phyloP scores from a whole-genome alignment of 2,797 vertebrate genomes.

The Nothura maculosa region DNA sequence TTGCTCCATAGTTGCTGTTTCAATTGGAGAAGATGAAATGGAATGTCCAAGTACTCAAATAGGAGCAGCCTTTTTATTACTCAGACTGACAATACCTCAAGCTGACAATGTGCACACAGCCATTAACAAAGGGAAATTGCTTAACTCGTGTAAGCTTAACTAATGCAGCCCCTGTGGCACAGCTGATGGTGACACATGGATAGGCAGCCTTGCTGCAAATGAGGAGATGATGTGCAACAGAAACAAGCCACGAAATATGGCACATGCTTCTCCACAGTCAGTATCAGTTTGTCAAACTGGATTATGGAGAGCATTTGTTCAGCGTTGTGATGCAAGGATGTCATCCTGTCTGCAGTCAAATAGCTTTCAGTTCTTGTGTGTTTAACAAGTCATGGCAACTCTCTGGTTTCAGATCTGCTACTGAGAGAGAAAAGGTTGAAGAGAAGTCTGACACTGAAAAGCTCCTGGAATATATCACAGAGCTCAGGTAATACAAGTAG shows the following conservation, averaged over 20 bases:
- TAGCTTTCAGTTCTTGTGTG: neutral
- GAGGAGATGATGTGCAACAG: neutral
- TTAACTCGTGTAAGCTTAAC: too few relatives aligned
- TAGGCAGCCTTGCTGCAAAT: neutral
- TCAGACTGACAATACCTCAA: neutral
- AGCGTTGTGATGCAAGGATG: neutral
- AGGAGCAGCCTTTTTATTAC: neutral
- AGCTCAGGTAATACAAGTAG: conserved; percentile 78
- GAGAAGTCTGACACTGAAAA: conserved; percentile 80
- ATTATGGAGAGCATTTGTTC: neutral
- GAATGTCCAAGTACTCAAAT: neutral
- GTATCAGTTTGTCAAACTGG: neutral
- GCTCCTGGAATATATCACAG: conserved; percentile 78
- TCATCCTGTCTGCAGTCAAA: neutral
- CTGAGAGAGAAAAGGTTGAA: conserved; percentile 73
- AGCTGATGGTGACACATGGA: neutral
- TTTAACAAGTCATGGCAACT: neutral
- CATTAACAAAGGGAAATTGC: neutral
- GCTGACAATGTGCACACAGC: neutral
- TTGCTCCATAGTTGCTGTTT: accelerated
- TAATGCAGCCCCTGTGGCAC: neutral
- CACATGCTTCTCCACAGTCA: neutral
- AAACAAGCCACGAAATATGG: neutral
- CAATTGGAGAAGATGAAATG: too few relatives aligned
- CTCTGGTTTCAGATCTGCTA: conserved; percentile 66